A percentile compares a stretch with the other conserved stretches of the same genome.
Conservation (phyloP, 2,113 vertebrate species). For the Jaculus jaculus region DNA sequence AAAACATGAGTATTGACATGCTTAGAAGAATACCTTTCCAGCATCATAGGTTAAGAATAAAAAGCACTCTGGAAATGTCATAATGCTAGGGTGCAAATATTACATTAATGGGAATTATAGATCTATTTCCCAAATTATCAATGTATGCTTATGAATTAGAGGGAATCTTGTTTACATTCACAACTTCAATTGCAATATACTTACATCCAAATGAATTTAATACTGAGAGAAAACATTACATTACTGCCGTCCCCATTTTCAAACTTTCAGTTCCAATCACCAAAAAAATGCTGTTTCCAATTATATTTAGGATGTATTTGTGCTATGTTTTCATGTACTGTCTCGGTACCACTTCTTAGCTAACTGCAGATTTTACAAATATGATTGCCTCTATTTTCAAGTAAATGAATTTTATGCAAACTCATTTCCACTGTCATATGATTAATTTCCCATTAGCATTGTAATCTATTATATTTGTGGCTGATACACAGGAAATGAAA, state of each 20-base stretch:
- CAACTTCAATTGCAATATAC: not conserved
- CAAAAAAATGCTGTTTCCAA: not conserved
- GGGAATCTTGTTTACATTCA: not conserved
- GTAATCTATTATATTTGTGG: slow-evolving; percentile 38
- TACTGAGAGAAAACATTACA: slow-evolving; percentile 13
- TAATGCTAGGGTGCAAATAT: slow-evolving; percentile 7
- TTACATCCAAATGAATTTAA: not conserved
- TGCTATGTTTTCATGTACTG: not conserved
- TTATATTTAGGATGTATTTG: not conserved
- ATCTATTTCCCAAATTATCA: not conserved
- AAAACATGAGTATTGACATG: slow-evolving; percentile 36
- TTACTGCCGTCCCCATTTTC: slow-evolving; percentile 3
- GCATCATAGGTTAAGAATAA: not conserved
- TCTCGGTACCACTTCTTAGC: not conserved
- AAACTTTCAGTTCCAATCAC: slow-evolving; percentile 29
- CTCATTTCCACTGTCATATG: slow-evolving; percentile 27
- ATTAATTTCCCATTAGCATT: slow-evolving; percentile 57
- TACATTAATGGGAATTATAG: not conserved
- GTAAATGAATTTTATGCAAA: slow-evolving; percentile 69
- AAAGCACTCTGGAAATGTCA: not conserved
- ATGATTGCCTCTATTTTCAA: slow-evolving; percentile 5
- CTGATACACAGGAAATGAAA: slow-evolving; percentile 73
- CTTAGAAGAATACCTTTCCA: slow-evolving; percentile 33
- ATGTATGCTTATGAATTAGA: not conserved
- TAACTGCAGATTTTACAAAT: slow-evolving; percentile 29